Percentiles rank a stretch among this genome's conserved stretches.
These are phyloP conservation scores for Salmo trutta DNA, from an alignment of 2,797 vertebrate species.

Conservation along the genomic window DNA sequence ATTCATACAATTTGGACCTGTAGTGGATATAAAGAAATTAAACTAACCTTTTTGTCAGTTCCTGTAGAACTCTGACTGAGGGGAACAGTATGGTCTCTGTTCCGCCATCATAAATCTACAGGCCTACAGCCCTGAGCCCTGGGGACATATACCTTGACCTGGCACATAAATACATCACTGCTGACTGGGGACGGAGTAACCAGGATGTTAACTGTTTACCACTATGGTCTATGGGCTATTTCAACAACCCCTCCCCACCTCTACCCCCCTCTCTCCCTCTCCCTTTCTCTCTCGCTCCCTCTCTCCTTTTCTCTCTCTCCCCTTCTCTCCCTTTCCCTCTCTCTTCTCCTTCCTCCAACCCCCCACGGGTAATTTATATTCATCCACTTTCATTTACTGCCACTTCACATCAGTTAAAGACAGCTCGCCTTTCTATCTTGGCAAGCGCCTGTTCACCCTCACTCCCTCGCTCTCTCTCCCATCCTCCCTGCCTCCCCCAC, in stretches of 20 bases:
- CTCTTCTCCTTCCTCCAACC: conserved; percentile 29
- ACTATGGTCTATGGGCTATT: conserved; percentile 19
- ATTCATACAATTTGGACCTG: not conserved
- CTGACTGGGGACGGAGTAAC: not conserved
- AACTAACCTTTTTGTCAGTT: not conserved
- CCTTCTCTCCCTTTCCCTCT: conserved; percentile 9
- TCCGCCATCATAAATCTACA: too few species aligned
- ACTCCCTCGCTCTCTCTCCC: conserved; percentile 5
- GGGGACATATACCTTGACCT: conserved; percentile 4
- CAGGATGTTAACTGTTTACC: not conserved
- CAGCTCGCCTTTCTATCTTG: conserved; percentile 53
- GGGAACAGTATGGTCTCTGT: too few species aligned
- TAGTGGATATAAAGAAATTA: not conserved
- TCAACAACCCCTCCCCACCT: conserved; percentile 19
- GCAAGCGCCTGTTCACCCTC: conserved; percentile 23
- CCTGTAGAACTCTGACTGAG: not conserved
- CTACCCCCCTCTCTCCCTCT: too few species aligned
- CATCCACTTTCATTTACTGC: conserved; percentile 68
- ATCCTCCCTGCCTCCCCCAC: conserved; percentile 12
- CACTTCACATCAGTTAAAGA: conserved; percentile 53
- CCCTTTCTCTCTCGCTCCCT: too few species aligned
- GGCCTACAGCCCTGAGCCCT: too few species aligned
- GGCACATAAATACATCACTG: not conserved
- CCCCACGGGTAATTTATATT: conserved; percentile 67
- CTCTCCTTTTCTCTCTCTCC: not conserved